Conservation (phyloP, 1,140 invertebrate species). For the Drosophila sechellia region DNA sequence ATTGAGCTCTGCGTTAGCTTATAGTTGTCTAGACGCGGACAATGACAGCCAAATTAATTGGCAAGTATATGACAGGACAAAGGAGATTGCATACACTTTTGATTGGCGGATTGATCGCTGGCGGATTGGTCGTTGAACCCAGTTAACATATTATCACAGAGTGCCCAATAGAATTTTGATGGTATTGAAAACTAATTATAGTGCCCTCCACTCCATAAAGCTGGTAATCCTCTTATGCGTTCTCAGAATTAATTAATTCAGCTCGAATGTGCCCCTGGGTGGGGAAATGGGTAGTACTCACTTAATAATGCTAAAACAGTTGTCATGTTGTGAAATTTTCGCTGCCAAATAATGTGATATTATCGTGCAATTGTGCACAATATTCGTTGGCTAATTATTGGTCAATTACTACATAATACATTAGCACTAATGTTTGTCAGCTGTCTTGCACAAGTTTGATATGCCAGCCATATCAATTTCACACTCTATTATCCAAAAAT, state of each 20-base stretch:
- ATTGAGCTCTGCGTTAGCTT: slow-evolving; percentile 49
- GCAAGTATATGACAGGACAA: slow-evolving; percentile 30
- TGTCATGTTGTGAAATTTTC: slow-evolving; percentile 26
- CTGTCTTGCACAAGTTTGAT: neutral
- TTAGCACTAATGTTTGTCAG: too few species aligned
- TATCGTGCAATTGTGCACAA: slow-evolving; percentile 11
- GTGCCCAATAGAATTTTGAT: neutral
- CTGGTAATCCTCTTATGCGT: slow-evolving; percentile 27
- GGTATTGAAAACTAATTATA: too few species aligned
- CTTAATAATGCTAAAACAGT: slow-evolving; percentile 22
- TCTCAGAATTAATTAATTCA: slow-evolving; percentile 33
- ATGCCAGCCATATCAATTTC: neutral
- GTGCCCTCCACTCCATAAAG: neutral
- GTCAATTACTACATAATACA: slow-evolving; percentile 32
- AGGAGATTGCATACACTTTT: neutral
- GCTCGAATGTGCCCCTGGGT: slow-evolving; percentile 18
- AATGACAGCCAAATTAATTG: slow-evolving; percentile 52
- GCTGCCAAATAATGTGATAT: slow-evolving; percentile 4
- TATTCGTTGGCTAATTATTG: slow-evolving; percentile 26
- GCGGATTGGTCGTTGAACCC: neutral
- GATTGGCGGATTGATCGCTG: neutral
- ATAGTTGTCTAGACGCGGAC: slow-evolving; percentile 52
- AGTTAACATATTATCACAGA: neutral
- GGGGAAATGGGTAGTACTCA: neutral
- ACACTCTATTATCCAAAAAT: slow-evolving; percentile 11